Conservation (phyloP, 2,888 invertebrate genomes). For the Galerucella calmariensis region DNA sequence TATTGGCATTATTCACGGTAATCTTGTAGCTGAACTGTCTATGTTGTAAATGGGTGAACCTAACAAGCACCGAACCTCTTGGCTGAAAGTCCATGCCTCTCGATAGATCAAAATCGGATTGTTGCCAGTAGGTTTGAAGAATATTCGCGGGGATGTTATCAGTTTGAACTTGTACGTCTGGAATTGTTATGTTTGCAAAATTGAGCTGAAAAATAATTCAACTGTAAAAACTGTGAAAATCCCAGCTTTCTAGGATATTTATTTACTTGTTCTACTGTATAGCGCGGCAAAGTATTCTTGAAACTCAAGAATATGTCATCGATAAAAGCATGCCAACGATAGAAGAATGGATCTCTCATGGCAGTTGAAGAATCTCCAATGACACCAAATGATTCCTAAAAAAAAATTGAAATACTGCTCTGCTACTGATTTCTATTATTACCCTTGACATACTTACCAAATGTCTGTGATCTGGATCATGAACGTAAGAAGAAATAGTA, state of each 20-base stretch:
- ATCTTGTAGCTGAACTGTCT: conserved; percentile 74
- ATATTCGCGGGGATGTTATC: conserved; percentile 67
- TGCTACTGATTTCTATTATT: too few relatives aligned
- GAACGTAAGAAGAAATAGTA: conserved; percentile 78
- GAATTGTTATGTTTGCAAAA: conserved; percentile 73
- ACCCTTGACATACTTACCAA: conserved; percentile 66
- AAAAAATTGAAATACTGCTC: conserved; percentile 5
- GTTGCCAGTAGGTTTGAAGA: conserved; percentile 81
- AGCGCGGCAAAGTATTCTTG: conserved; percentile 77
- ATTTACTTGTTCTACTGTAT: conserved; percentile 70
- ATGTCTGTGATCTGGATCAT: conserved; percentile 84
- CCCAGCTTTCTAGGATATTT: too few relatives aligned
- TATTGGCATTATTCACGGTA: conserved; percentile 61
- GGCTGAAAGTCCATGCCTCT: conserved; percentile 87
- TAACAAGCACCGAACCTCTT: conserved; percentile 72
- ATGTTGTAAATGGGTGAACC: conserved; percentile 82
- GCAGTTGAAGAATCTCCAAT: conserved; percentile 88
- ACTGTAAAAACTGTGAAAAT: too few relatives aligned
- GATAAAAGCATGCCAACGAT: conserved; percentile 85
- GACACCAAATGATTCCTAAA: conserved; percentile 80
- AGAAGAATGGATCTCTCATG: conserved; percentile 89
- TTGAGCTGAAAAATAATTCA: conserved; percentile 66
- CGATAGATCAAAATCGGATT: conserved; percentile 80
- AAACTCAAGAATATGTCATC: conserved; percentile 82
- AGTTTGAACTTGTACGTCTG: conserved; percentile 68